A percentile compares a stretch with the other conserved stretches of the same genome.
These are phyloP conservation scores for Periophthalmus magnuspinnatus DNA, from an alignment of 2,797 vertebrate species.

Conservation along the genomic window DNA sequence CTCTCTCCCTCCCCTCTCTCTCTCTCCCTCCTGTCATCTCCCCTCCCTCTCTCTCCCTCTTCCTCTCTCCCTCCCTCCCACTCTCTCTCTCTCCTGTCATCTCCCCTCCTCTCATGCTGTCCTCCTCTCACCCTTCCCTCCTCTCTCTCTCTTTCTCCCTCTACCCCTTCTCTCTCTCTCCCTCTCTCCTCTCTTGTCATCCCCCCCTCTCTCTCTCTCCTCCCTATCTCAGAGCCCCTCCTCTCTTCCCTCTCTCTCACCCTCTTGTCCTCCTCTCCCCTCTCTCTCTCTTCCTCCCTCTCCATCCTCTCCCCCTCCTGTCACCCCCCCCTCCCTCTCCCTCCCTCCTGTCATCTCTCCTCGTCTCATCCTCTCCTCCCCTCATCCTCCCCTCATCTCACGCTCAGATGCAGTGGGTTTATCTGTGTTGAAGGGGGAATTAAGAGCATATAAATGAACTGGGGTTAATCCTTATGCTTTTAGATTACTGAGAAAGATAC, in stretches of 20 bases:
- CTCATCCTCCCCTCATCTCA: neutral
- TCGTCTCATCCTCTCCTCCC: neutral
- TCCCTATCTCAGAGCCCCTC: no score
- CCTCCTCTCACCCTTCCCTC: constrained; percentile 10
- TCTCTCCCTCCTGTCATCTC: no score
- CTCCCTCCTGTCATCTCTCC: constrained; percentile 9
- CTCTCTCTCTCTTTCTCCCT: constrained; percentile 1
- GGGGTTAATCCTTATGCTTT: constrained; percentile 57
- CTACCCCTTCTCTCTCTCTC: neutral
- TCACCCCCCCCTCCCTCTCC: constrained; percentile 6
- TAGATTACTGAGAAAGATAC: constrained; percentile 57
- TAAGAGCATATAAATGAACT: constrained; percentile 41
- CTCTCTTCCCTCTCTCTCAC: constrained; percentile 10
- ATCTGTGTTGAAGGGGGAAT: constrained; percentile 56
- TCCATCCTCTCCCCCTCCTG: constrained; percentile 5
- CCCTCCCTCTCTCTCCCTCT: neutral
- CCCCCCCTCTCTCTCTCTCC: constrained; percentile 1
- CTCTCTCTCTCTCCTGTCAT: neutral
- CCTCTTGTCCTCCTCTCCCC: neutral
- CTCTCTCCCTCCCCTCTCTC: no score
- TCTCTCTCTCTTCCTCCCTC: neutral
- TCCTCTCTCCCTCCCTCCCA: neutral
- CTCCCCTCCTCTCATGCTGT: constrained; percentile 15
- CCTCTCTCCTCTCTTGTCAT: no score
- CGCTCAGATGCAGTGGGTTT: constrained; percentile 42